Conservation (phyloP, 2,888 invertebrate species). For the Urechis unicinctus region DNA sequence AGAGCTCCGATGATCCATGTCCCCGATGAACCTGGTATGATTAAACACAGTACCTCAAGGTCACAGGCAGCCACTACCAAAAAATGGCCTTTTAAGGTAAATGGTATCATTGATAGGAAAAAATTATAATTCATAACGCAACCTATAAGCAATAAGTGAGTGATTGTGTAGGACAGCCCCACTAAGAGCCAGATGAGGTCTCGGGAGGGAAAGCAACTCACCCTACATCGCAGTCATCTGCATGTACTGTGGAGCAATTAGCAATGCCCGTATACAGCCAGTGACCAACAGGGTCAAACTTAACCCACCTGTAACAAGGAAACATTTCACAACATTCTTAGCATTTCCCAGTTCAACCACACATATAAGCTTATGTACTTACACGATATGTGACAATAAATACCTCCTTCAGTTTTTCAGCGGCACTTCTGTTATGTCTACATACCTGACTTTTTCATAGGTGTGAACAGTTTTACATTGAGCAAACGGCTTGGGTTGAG, state of each 20-base stretch:
- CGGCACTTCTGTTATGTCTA: no score
- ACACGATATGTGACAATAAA: not conserved
- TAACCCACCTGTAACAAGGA: slow-evolving; percentile 62
- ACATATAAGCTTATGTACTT: not conserved
- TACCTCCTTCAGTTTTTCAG: no score
- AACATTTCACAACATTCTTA: not conserved
- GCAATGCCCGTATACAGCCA: slow-evolving; percentile 80
- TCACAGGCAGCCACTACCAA: no score
- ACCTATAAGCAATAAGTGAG: no score
- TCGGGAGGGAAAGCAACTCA: not conserved
- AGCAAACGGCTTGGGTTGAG: slow-evolving; percentile 61
- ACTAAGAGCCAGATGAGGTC: no score
- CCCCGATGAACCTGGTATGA: not conserved
- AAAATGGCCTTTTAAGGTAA: no score
- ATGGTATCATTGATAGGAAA: no score
- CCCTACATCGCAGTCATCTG: slow-evolving; percentile 2
- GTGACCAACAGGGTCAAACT: slow-evolving; percentile 74
- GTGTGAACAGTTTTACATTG: slow-evolving; percentile 68
- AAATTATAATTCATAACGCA: no score
- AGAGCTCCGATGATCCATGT: no score
- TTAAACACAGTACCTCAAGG: no score
- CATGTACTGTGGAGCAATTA: slow-evolving; percentile 46
- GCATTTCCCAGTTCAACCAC: not conserved
- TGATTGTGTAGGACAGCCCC: no score
- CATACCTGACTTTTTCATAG: slow-evolving; percentile 74